phyloP scores from a whole-genome alignment of 37 sponge, comb jelly and placozoan species.

The Ephydatia muelleri region DNA sequence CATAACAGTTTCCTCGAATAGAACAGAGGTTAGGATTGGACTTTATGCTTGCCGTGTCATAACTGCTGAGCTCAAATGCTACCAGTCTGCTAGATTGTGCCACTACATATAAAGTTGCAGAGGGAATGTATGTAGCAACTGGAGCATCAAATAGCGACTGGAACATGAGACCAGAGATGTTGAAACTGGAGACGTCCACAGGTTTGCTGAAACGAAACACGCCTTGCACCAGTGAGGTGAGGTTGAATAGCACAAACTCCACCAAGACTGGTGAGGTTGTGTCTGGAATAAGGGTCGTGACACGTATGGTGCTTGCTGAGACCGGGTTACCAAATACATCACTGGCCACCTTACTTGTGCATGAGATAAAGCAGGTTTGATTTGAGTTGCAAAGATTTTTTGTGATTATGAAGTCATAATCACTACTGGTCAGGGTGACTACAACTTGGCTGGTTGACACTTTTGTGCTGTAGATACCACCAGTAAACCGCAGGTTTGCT shows the following conservation, averaged over 20 bases:
- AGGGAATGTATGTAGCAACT: slow-evolving; percentile 47
- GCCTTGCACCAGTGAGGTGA: slow-evolving; percentile 56
- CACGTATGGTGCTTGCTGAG: slow-evolving; percentile 35
- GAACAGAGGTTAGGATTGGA: slow-evolving; percentile 54
- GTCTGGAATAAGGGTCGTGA: slow-evolving; percentile 58
- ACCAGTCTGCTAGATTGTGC: slow-evolving; percentile 31
- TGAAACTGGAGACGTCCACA: slow-evolving; percentile 57
- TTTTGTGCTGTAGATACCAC: slow-evolving; percentile 21
- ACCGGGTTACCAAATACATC: slow-evolving; percentile 51
- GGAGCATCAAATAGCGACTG: slow-evolving; percentile 78
- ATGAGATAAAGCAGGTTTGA: slow-evolving; percentile 58
- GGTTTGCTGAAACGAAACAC: slow-evolving; percentile 77
- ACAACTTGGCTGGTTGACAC: slow-evolving; percentile 31
- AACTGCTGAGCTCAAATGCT: slow-evolving; percentile 47
- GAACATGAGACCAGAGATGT: slow-evolving; percentile 64
- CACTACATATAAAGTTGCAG: slow-evolving; percentile 8
- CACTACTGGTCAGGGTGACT: slow-evolving; percentile 32
- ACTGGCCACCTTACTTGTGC: slow-evolving; percentile 28
- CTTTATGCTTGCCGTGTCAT: slow-evolving; percentile 68
- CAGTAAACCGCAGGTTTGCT: slow-evolving; percentile 24
- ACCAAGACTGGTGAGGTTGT: slow-evolving; percentile 59
- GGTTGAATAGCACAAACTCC: slow-evolving; percentile 75
- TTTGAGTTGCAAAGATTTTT: slow-evolving; percentile 32
- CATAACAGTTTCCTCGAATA: slow-evolving; percentile 78
- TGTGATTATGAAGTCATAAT: slow-evolving; percentile 61